Conservation (phyloP, 1,140 invertebrate species). For the Lasaia peninsularis region DNA sequence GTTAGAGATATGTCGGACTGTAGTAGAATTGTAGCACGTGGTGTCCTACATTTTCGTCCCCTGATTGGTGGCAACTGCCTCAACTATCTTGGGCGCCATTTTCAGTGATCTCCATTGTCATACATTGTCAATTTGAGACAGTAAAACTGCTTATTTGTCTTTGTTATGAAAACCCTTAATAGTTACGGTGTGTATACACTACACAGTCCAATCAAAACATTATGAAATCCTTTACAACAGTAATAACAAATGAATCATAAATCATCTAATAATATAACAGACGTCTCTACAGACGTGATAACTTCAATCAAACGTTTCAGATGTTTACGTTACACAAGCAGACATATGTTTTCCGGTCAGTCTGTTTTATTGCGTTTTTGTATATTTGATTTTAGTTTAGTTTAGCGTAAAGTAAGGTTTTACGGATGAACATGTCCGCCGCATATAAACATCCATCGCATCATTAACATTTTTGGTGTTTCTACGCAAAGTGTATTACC, state of each 20-base stretch:
- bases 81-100: no score
- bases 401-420: neutral
- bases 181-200: neutral
- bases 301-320: conserved; percentile 2
- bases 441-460: no score
- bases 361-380: conserved; percentile 15
- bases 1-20: no score
- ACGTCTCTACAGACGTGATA: neutral
- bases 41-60: no score
- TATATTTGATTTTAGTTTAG: conserved; percentile 2
- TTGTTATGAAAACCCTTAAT: no score
- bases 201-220: neutral
- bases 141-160: neutral
- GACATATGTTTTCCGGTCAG: conserved; percentile 15
- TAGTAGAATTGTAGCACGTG: no score
- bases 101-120: no score
- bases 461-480: no score
- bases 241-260: conserved; percentile 5
- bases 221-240: conserved; percentile 1
- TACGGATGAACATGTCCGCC: neutral
- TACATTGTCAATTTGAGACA: no score
- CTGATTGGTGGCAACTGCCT: no score
- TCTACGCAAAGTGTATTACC: no score
- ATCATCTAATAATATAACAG: conserved; percentile 5
- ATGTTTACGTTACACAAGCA: conserved; percentile 7